Evolutionary conservation across 2,113 vertebrate genomes (phyloP).

Genomic region (Neolamprologus cancellatus): DNA sequence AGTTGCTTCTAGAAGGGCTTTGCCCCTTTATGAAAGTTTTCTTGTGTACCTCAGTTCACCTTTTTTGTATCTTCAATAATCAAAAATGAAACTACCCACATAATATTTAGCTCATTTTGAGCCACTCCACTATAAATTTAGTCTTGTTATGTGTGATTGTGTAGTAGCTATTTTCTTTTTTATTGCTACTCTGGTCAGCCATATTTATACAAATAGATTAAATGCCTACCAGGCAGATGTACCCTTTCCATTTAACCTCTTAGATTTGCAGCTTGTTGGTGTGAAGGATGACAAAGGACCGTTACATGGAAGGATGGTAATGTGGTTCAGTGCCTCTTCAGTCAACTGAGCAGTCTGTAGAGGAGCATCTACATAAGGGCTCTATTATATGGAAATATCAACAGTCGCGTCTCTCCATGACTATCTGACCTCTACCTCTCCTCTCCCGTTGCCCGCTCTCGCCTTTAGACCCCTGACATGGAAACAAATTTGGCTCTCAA

Average conservation of each 20-base stretch:
- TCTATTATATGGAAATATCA: slow-evolving; percentile 48
- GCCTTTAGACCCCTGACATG: slow-evolving; percentile 38
- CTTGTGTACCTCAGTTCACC: background rate
- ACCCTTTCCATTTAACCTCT: slow-evolving; percentile 20
- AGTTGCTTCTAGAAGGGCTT: background rate
- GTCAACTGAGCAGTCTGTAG: slow-evolving; percentile 9
- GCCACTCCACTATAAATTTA: background rate
- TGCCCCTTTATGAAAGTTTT: background rate
- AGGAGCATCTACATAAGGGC: slow-evolving; percentile 22
- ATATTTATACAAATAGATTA: slow-evolving; percentile 7
- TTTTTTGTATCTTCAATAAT: background rate
- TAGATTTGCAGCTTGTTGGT: background rate
- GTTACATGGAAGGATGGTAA: background rate
- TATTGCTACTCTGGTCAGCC: background rate
- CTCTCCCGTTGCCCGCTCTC: background rate
- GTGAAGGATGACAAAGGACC: background rate
- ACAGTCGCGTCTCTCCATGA: slow-evolving; percentile 6
- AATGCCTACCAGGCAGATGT: background rate
- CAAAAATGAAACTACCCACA: background rate
- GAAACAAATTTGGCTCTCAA: slow-evolving; percentile 50
- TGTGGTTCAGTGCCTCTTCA: slow-evolving; percentile 27
- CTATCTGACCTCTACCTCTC: slow-evolving; percentile 17
- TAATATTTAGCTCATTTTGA: background rate
- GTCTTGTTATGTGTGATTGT: background rate
- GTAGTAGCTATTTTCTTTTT: background rate